Conservation (phyloP, 2,797 vertebrate species). For the Parauchenoglanis ngamensis region DNA sequence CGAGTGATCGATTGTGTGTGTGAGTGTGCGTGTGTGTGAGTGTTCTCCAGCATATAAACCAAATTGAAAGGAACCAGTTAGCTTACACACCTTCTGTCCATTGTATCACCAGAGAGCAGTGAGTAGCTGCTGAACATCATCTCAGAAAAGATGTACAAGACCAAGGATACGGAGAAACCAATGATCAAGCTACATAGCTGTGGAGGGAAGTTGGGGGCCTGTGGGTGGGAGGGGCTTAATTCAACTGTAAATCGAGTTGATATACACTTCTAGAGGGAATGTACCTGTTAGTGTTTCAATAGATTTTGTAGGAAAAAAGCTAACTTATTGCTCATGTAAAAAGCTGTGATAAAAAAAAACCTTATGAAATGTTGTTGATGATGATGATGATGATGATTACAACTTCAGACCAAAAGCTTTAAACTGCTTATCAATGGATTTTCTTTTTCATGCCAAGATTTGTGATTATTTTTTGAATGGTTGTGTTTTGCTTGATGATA, state of each 20-base stretch:
- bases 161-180: constrained; percentile 46
- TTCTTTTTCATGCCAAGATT: constrained; percentile 72
- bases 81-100: constrained; percentile 39
- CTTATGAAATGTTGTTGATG: constrained; percentile 55
- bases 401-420: constrained; percentile 87
- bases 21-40: constrained; percentile 3
- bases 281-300: constrained; percentile 77
- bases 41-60: constrained; percentile 63
- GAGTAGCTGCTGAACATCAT: constrained; percentile 27
- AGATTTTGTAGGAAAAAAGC: constrained; percentile 74
- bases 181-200: constrained; percentile 44
- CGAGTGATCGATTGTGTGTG: constrained; percentile 9
- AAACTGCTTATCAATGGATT: constrained; percentile 73
- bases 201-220: background rate
- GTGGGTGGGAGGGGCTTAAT: constrained; percentile 36
- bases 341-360: constrained; percentile 68
- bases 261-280: constrained; percentile 73
- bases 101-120: constrained; percentile 45
- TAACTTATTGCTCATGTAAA: constrained; percentile 72
- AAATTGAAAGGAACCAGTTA: constrained; percentile 54
- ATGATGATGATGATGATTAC: constrained; percentile 57
- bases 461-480: constrained; percentile 72
- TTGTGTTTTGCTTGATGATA: constrained; percentile 55
- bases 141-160: constrained; percentile 35
- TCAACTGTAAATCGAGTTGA: constrained; percentile 56